Conservation (phyloP, 2,888 invertebrate species). For the Scaptomyza flava region DNA sequence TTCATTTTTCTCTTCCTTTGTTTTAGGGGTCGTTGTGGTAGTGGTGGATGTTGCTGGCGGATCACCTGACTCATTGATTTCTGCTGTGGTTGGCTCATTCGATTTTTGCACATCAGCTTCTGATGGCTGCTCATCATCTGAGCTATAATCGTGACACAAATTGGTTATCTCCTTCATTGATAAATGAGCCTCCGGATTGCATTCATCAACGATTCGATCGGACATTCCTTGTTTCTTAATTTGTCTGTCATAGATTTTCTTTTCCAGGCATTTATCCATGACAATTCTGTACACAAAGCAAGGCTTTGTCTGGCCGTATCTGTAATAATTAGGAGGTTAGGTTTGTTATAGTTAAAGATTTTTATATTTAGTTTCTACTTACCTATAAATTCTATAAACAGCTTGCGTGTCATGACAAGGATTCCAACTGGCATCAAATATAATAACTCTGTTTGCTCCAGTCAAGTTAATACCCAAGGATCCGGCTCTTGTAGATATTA, state of each 20-base stretch:
- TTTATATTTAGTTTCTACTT: constrained; percentile 12
- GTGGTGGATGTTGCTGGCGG: background rate
- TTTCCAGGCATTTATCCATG: constrained; percentile 98
- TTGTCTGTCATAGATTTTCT: constrained; percentile 99
- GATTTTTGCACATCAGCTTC: constrained; percentile 54
- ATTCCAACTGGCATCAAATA: constrained; percentile 99
- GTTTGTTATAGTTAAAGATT: background rate
- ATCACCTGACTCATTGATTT: constrained; percentile 12
- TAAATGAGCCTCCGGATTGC: constrained; percentile 97
- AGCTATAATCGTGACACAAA: constrained; percentile 95
- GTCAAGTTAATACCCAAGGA: constrained; percentile 98
- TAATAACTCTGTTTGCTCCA: constrained; percentile 98
- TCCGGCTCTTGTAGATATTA: constrained; percentile 98
- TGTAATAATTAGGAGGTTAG: constrained; percentile 32
- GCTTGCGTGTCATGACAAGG: constrained; percentile 99
- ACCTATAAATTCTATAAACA: constrained; percentile 95
- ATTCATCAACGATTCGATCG: constrained; percentile 98
- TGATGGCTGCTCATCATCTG: constrained; percentile 91
- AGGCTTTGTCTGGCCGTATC: constrained; percentile 96
- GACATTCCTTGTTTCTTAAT: constrained; percentile 99
- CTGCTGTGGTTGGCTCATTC: constrained; percentile 21
- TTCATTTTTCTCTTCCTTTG: constrained; percentile 36
- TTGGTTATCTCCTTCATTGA: constrained; percentile 95
- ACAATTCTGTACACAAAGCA: constrained; percentile 98
- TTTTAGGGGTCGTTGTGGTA: constrained; percentile 11